phyloP scores from a whole-genome alignment of 2,113 vertebrate genomes.

The Aythya baeri region DNA sequence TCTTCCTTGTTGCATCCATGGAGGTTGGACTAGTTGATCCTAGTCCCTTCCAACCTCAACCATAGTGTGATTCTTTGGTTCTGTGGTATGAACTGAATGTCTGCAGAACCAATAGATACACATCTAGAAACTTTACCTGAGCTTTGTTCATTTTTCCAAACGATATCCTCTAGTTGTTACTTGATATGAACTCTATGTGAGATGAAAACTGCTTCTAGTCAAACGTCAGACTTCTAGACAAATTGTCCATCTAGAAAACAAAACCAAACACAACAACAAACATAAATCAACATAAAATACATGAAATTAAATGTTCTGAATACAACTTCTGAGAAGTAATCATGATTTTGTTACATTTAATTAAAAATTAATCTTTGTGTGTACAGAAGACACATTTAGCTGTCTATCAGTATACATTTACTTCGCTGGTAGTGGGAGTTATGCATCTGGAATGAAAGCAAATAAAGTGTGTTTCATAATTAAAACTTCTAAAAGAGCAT shows the following conservation, averaged over 20 bases:
- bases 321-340: background rate
- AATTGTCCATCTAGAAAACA: background rate
- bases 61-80: too few relatives aligned
- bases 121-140: background rate
- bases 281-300: background rate
- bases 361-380: background rate
- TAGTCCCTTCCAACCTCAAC: too few relatives aligned
- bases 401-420: background rate
- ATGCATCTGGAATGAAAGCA: background rate
- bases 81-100: background rate
- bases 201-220: background rate
- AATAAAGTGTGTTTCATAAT: background rate
- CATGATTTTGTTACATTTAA: background rate
- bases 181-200: background rate
- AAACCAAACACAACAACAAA: background rate
- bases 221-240: background rate
- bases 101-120: background rate
- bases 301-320: background rate
- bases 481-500: background rate
- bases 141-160: background rate
- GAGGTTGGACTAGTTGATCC: too few relatives aligned
- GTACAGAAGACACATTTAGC: background rate
- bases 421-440: background rate
- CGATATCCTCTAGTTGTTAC: background rate
- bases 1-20: too few relatives aligned